These are phyloP conservation scores for Probaryconus sp. DNA, from an alignment of 1,140 invertebrate species.

Conservation along the genomic window DNA sequence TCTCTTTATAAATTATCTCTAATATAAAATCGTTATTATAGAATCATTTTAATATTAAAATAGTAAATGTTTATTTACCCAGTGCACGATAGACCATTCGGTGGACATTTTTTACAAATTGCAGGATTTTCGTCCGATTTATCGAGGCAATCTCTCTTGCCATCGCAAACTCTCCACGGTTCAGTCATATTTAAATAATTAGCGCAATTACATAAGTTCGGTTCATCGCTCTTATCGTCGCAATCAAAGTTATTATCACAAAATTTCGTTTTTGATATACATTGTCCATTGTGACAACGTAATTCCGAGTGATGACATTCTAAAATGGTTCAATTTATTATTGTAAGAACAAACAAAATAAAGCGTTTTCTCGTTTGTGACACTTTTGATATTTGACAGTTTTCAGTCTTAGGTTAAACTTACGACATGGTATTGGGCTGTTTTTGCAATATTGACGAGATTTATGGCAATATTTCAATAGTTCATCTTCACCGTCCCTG, in stretches of 20 bases:
- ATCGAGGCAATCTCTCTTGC: slow-evolving; percentile 87
- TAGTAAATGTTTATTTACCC: slow-evolving; percentile 68
- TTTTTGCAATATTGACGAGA: slow-evolving; percentile 60
- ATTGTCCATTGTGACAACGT: slow-evolving; percentile 83
- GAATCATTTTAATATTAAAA: slow-evolving; percentile 3
- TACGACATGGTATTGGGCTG: slow-evolving; percentile 63
- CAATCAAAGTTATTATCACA: slow-evolving; percentile 85
- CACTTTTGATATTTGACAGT: not conserved
- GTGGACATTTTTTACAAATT: slow-evolving; percentile 81
- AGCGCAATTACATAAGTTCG: slow-evolving; percentile 81
- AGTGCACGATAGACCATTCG: slow-evolving; percentile 76
- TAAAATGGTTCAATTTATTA: slow-evolving; percentile 58
- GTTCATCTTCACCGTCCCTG: slow-evolving; percentile 83
- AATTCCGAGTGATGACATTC: slow-evolving; percentile 81
- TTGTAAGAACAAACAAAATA: too few species aligned
- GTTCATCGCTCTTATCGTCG: slow-evolving; percentile 85
- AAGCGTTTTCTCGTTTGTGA: too few species aligned
- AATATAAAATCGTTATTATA: too few species aligned
- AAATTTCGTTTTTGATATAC: slow-evolving; percentile 83
- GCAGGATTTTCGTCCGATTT: slow-evolving; percentile 86
- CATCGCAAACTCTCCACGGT: slow-evolving; percentile 86
- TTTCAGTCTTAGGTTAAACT: slow-evolving; percentile 51
- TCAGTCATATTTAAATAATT: slow-evolving; percentile 83
- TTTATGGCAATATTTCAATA: slow-evolving; percentile 75
- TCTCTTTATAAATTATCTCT: too few species aligned